Conservation (phyloP, 2,113 vertebrate genomes). For the Sylvilagus bachmani region DNA sequence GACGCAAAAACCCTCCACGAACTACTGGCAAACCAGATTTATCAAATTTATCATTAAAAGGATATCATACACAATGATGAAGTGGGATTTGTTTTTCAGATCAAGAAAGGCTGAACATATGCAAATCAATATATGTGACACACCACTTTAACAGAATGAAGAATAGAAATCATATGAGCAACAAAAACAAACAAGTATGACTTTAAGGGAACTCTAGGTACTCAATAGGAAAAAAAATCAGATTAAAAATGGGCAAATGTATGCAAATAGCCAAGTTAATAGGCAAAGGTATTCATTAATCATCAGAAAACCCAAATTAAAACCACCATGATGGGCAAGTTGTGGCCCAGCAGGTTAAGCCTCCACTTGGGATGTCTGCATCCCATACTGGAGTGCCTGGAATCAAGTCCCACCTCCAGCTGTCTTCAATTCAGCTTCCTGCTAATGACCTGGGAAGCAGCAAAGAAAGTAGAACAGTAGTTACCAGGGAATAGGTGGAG, state of each 20-base stretch:
- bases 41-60: background rate
- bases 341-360: too few species aligned
- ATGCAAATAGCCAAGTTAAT: background rate
- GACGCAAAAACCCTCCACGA: background rate
- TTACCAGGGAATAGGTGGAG: background rate
- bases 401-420: too few species aligned
- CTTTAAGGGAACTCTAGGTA: background rate
- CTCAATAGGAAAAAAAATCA: background rate
- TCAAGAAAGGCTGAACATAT: background rate
- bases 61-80: background rate
- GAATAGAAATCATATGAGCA: background rate
- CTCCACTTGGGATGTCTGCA: too few species aligned
- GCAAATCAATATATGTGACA: background rate
- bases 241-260: background rate
- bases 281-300: background rate
- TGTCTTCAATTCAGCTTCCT: too few species aligned
- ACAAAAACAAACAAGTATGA: background rate
- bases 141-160: background rate
- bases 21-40: background rate
- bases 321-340: background rate
- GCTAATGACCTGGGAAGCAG: too few species aligned
- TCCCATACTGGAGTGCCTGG: too few species aligned
- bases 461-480: background rate
- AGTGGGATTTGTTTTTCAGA: background rate
- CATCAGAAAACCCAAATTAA: background rate